These are phyloP conservation scores for Scotopteryx bipunctaria DNA, from an alignment of 2,888 invertebrate genomes.

Conservation along the genomic window DNA sequence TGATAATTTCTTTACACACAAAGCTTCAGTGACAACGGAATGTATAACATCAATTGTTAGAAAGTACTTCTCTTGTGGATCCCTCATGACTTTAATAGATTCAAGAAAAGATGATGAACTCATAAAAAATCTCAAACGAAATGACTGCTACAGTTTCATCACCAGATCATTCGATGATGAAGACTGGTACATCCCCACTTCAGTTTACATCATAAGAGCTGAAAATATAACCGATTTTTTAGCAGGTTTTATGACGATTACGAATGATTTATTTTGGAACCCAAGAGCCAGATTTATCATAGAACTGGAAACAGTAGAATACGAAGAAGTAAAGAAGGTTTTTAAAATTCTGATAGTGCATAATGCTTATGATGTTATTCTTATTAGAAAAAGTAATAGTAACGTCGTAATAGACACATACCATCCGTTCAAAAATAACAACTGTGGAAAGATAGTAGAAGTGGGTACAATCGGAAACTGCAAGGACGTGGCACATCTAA, in stretches of 20 bases:
- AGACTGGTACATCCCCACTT: conserved; percentile 43
- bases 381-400: conserved; percentile 41
- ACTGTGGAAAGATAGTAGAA: conserved; percentile 48
- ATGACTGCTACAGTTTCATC: conserved; percentile 45
- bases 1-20: neutral
- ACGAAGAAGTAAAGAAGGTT: conserved; percentile 35
- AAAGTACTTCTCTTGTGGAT: conserved; percentile 44
- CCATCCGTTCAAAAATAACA: conserved; percentile 48
- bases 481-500: conserved; percentile 29
- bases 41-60: conserved; percentile 44
- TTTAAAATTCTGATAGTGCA: conserved; percentile 46
- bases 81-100: conserved; percentile 43
- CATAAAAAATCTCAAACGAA: conserved; percentile 35
- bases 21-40: conserved; percentile 8
- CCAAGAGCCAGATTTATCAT: conserved; percentile 55
- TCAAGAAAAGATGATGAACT: conserved; percentile 37
- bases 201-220: conserved; percentile 51
- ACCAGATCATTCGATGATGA: conserved; percentile 40
- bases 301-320: conserved; percentile 35
- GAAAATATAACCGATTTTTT: conserved; percentile 41
- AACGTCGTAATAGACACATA: conserved; percentile 46
- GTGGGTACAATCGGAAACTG: conserved; percentile 46
- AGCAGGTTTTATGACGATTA: conserved; percentile 41
- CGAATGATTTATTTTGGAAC: conserved; percentile 56
- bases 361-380: conserved; percentile 48